phyloP scores from a whole-genome alignment of 2,113 vertebrate genomes.

The Colossoma macropomum region DNA sequence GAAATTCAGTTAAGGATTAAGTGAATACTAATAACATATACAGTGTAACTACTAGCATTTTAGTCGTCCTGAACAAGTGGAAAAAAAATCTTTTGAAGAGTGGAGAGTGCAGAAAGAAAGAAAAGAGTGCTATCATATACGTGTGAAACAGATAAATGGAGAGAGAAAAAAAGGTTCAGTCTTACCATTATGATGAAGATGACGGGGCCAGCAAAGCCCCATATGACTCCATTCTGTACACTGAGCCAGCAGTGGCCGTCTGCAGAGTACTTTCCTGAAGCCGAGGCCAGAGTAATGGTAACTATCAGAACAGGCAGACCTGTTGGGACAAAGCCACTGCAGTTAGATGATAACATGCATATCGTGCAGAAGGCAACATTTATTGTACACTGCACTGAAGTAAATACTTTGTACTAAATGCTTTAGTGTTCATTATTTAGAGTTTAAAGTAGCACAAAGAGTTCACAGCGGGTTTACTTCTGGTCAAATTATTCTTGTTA shows the following conservation, averaged over 20 bases:
- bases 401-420: background rate
- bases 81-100: too few species aligned
- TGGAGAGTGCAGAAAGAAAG: background rate
- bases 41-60: background rate
- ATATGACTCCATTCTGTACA: slow-evolving; percentile 81
- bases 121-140: background rate
- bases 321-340: slow-evolving; percentile 48
- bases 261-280: slow-evolving; percentile 77
- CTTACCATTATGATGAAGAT: slow-evolving; percentile 83
- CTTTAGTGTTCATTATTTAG: background rate
- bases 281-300: slow-evolving; percentile 79
- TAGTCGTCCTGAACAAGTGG: too few species aligned
- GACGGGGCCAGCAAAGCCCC: slow-evolving; percentile 81
- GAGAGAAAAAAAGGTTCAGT: background rate
- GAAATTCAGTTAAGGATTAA: background rate
- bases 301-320: slow-evolving; percentile 82
- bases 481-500: too few species aligned
- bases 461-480: too few species aligned
- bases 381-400: background rate
- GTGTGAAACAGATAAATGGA: background rate
- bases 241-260: slow-evolving; percentile 82
- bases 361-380: background rate
- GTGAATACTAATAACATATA: background rate
- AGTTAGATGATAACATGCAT: background rate
- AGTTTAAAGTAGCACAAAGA: too few species aligned